phyloP scores from a whole-genome alignment of 2,797 vertebrate species.

The Gallinago nigripennis region DNA sequence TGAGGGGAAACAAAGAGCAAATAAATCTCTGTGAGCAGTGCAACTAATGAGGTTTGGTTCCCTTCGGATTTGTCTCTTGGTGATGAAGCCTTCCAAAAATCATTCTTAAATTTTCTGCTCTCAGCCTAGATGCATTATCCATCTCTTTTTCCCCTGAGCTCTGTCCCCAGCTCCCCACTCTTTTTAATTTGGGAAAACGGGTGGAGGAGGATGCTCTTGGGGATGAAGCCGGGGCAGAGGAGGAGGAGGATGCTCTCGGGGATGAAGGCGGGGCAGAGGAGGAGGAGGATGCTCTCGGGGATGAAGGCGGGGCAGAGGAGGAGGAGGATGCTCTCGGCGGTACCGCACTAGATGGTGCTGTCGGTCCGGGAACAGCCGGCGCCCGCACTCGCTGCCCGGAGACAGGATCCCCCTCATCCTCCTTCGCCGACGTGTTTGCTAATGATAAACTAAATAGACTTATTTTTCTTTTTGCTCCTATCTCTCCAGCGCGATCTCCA shows the following conservation, averaged over 20 bases:
- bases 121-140: not conserved
- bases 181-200: not conserved
- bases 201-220: not conserved
- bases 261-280: too few species aligned
- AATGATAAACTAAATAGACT: fast-evolving
- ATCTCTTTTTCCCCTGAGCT: not conserved
- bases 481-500: not conserved
- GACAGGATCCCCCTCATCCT: fast-evolving
- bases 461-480: fast-evolving
- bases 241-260: not conserved
- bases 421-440: not conserved
- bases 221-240: not conserved
- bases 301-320: too few species aligned
- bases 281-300: not conserved
- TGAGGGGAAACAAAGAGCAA: not conserved
- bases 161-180: not conserved
- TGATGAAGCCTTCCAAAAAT: not conserved
- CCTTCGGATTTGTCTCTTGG: not conserved
- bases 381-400: not conserved
- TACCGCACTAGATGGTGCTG: constrained; percentile 5
- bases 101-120: not conserved
- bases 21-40: not conserved
- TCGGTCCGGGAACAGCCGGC: not conserved
- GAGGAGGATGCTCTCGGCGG: not conserved
- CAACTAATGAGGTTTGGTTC: not conserved